Evolutionary conservation across 1,140 invertebrate species (phyloP).

Genomic region (Ooceraea biroi): DNA sequence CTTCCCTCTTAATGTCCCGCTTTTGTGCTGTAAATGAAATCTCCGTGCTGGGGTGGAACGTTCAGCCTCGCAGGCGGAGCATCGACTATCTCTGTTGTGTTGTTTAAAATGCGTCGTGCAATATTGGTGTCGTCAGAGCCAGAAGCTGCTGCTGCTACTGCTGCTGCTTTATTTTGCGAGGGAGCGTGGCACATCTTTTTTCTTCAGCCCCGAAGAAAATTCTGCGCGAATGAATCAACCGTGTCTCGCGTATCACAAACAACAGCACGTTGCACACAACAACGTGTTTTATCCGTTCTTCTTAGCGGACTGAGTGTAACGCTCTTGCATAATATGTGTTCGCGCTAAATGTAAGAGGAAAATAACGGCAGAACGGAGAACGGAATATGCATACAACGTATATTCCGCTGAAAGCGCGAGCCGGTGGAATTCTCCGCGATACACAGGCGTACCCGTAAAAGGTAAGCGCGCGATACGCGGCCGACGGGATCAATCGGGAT

Average conservation of each 20-base stretch:
- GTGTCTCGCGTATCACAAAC: slow-evolving; percentile 27
- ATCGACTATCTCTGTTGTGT: slow-evolving; percentile 36
- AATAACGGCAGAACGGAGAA: slow-evolving; percentile 2
- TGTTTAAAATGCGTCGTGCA: slow-evolving; percentile 54
- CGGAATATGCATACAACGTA: background rate
- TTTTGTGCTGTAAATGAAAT: slow-evolving; percentile 70
- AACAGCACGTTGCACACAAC: background rate
- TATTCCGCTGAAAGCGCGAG: background rate
- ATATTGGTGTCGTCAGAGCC: slow-evolving; percentile 45
- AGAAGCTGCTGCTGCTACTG: slow-evolving; percentile 16
- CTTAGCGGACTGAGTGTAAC: slow-evolving; percentile 37
- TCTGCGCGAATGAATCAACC: slow-evolving; percentile 35
- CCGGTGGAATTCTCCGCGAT: background rate
- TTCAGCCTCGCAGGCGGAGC: slow-evolving; percentile 17
- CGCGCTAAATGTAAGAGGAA: slow-evolving; percentile 42
- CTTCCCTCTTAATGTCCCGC: slow-evolving; percentile 61
- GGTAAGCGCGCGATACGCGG: too few species aligned
- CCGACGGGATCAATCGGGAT: slow-evolving; percentile 4
- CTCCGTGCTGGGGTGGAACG: slow-evolving; percentile 23
- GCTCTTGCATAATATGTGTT: slow-evolving; percentile 28
- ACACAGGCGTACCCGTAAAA: background rate
- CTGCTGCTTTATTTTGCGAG: slow-evolving; percentile 15
- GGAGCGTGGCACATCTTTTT: background rate
- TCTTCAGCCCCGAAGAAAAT: slow-evolving; percentile 9
- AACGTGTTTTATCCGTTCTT: slow-evolving; percentile 34